A percentile compares a stretch with the other conserved stretches of the same genome.
Evolutionary conservation across 2,888 invertebrate species (phyloP).

Genomic region (Eupelmus urozonus): DNA sequence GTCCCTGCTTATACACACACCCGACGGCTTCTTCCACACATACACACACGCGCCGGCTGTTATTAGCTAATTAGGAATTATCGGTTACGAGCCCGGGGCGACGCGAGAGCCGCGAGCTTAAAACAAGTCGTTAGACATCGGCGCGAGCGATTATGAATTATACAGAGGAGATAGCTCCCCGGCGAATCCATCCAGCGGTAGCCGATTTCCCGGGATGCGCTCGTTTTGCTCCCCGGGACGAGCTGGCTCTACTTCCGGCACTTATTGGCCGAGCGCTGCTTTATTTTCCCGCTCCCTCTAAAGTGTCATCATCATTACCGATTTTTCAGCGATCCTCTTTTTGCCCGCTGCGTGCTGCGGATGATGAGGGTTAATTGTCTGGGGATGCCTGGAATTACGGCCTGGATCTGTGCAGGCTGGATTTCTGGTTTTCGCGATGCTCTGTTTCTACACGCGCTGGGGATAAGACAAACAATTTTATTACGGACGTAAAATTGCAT

Average conservation of each 20-base stretch:
- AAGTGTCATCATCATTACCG: constrained; percentile 38
- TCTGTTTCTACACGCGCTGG: background rate
- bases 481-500: background rate
- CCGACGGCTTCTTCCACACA: background rate
- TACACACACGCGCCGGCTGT: constrained; percentile 42
- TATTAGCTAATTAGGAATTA: constrained; percentile 64
- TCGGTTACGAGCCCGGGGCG: constrained; percentile 52
- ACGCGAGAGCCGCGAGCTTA: too few relatives aligned
- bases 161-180: too few relatives aligned
- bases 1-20: too few relatives aligned
- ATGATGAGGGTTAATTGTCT: constrained; percentile 15
- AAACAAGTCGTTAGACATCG: too few relatives aligned
- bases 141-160: too few relatives aligned
- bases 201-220: too few relatives aligned
- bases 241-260: constrained; percentile 15
- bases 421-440: background rate
- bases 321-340: constrained; percentile 23
- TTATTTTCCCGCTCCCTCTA: constrained; percentile 21
- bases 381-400: background rate
- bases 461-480: background rate
- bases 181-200: too few relatives aligned
- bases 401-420: too few relatives aligned
- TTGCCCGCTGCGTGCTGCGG: background rate
- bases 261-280: constrained; percentile 9
- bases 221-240: too few relatives aligned